Evolutionary conservation across 2,797 vertebrate species (phyloP).

Genomic region (Urosaurus nigricauda): DNA sequence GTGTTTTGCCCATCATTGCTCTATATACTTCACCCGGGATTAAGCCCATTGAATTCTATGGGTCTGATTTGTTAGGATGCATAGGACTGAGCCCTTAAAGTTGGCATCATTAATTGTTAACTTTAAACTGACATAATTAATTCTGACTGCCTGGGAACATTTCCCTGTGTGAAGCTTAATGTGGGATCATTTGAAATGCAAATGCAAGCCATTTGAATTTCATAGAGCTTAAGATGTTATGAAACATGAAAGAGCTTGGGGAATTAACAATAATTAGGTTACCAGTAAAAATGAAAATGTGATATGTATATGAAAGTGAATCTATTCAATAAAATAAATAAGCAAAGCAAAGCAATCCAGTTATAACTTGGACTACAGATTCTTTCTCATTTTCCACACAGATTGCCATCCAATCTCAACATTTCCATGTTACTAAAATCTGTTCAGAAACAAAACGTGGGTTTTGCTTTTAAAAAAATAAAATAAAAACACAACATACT

Average conservation of each 20-base stretch:
- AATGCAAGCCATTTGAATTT: constrained; percentile 38
- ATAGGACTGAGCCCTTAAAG: background rate
- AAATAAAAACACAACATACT: constrained; percentile 12
- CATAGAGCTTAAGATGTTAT: constrained; percentile 8
- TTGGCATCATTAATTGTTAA: constrained; percentile 12
- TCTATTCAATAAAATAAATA: background rate
- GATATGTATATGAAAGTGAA: constrained; percentile 3
- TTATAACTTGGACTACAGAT: constrained; percentile 7
- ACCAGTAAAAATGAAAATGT: constrained; percentile 24
- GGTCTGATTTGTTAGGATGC: background rate
- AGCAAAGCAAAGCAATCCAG: background rate
- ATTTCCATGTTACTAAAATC: constrained; percentile 28
- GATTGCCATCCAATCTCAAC: constrained; percentile 7
- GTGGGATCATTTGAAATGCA: constrained; percentile 24
- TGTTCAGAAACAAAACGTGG: constrained; percentile 16
- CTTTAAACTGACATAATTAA: constrained; percentile 21
- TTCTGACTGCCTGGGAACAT: constrained; percentile 4
- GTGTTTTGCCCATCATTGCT: background rate
- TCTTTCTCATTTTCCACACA: constrained; percentile 4
- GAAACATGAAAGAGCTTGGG: constrained; percentile 19
- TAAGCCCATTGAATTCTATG: background rate
- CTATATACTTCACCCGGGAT: background rate
- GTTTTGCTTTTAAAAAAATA: constrained; percentile 33
- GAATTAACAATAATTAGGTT: constrained; percentile 38
- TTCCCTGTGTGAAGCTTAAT: constrained; percentile 10